Conservation (phyloP, 2,888 invertebrate species). For the Buathra laborator region DNA sequence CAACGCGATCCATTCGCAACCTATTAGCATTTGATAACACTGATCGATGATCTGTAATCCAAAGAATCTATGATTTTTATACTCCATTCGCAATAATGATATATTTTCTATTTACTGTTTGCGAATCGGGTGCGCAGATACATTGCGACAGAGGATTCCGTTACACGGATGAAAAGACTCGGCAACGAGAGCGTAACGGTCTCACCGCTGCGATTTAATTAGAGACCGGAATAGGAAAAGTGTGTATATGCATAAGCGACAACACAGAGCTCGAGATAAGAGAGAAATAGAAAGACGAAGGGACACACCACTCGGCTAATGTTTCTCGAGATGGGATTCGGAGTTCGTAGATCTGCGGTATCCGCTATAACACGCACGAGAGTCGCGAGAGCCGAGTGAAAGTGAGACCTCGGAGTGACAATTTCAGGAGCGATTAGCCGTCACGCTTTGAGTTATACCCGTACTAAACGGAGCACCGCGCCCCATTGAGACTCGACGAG, state of each 20-base stretch:
- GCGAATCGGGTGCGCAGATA: not conserved
- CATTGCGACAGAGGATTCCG: constrained; percentile 34
- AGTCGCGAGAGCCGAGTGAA: constrained; percentile 65
- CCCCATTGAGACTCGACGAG: constrained; percentile 79
- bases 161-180: constrained; percentile 42
- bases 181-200: constrained; percentile 72
- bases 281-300: constrained; percentile 33
- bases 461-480: constrained; percentile 81
- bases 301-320: constrained; percentile 78
- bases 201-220: constrained; percentile 80
- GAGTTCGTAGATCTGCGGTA: constrained; percentile 30
- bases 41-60: too few species aligned
- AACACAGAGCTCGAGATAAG: constrained; percentile 29
- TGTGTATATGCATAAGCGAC: constrained; percentile 2
- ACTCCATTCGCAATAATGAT: not conserved
- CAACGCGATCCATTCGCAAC: too few species aligned
- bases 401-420: constrained; percentile 82
- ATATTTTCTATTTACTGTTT: not conserved
- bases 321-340: constrained; percentile 78
- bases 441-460: constrained; percentile 83
- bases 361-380: constrained; percentile 36
- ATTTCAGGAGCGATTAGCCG: constrained; percentile 85
- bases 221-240: constrained; percentile 75
- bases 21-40: too few species aligned
- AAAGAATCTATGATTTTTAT: too few species aligned